Evolutionary conservation across 1,140 invertebrate species (phyloP).

Genomic region (Aphaenogaster rudis): DNA sequence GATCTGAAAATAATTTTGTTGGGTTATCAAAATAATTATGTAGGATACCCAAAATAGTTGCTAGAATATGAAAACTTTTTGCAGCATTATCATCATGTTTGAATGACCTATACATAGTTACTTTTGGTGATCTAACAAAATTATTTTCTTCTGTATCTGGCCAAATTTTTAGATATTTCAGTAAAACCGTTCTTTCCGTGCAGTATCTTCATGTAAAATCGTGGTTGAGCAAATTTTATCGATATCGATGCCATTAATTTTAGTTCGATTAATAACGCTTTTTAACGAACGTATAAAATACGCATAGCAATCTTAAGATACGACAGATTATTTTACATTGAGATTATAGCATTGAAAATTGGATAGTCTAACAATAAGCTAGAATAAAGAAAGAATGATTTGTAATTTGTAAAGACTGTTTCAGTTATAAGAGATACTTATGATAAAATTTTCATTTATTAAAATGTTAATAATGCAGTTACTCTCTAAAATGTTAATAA

Average conservation of each 20-base stretch:
- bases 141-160: too few relatives aligned
- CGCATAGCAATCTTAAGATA: neutral
- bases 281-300: neutral
- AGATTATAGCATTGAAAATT: neutral
- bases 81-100: too few relatives aligned
- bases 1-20: too few relatives aligned
- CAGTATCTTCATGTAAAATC: neutral
- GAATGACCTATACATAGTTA: too few relatives aligned
- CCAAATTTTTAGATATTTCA: too few relatives aligned
- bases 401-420: neutral
- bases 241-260: neutral
- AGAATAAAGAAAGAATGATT: neutral
- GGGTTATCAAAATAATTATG: too few relatives aligned
- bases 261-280: neutral
- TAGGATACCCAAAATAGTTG: too few relatives aligned
- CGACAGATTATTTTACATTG: constrained; percentile 3
- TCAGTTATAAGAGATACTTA: neutral
- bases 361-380: neutral
- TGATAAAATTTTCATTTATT: neutral
- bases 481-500: neutral
- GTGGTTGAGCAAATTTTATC: neutral
- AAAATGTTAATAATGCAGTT: neutral
- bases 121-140: too few relatives aligned
- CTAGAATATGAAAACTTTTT: too few relatives aligned
- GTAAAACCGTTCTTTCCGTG: too few relatives aligned